phyloP scores from a whole-genome alignment of 2,888 invertebrate genomes.

The Brachycybe producta region DNA sequence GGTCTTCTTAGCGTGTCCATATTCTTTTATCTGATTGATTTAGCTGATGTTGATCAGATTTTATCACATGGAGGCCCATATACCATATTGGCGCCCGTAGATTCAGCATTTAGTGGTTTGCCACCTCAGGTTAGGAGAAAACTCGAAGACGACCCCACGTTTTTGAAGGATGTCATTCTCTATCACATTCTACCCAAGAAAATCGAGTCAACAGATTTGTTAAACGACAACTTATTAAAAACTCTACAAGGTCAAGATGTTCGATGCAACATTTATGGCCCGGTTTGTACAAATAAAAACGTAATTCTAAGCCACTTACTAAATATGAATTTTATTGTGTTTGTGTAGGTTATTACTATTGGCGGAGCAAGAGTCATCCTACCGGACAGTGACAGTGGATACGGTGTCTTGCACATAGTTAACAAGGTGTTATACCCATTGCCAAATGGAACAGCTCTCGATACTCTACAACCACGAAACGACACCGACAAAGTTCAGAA shows the following conservation, averaged over 20 bases:
- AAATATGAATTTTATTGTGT: not conserved
- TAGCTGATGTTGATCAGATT: constrained; percentile 6
- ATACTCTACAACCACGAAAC: constrained; percentile 14
- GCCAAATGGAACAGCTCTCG: constrained; percentile 9
- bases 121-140: constrained; percentile 5
- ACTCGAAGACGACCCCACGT: constrained; percentile 5
- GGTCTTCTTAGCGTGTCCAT: constrained; percentile 12
- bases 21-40: constrained; percentile 13
- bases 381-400: constrained; percentile 8
- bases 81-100: constrained; percentile 15
- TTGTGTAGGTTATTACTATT: constrained; percentile 8
- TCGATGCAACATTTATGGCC: constrained; percentile 15
- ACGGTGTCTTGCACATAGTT: constrained; percentile 12
- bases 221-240: constrained; percentile 10
- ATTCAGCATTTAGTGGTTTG: constrained; percentile 9
- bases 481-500: constrained; percentile 9
- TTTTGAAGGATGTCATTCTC: constrained; percentile 8
- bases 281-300: not conserved
- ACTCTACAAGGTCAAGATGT: constrained; percentile 12
- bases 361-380: constrained; percentile 13
- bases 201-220: constrained; percentile 1
- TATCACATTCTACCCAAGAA: constrained; percentile 15
- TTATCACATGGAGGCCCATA: constrained; percentile 13
- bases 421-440: constrained; percentile 14
- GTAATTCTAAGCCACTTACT: not conserved